Conservation (phyloP, 2,888 invertebrate genomes). For the Eilema caniola region DNA sequence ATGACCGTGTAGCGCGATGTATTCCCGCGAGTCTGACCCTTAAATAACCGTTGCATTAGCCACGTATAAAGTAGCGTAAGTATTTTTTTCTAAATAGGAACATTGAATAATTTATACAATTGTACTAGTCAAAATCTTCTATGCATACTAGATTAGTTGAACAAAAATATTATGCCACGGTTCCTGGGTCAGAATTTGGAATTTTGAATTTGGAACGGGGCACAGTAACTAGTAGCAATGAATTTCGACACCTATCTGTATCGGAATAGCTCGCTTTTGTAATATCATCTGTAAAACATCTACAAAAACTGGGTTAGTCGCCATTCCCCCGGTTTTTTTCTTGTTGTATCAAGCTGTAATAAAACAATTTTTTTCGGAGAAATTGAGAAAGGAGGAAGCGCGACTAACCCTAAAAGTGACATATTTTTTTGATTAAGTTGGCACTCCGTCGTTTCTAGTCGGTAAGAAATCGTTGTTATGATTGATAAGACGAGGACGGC, state of each 20-base stretch:
- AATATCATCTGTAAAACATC: neutral
- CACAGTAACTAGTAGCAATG: neutral
- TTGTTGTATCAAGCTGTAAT: too few species aligned
- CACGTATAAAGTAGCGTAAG: neutral
- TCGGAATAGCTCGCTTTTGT: neutral
- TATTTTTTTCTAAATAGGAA: neutral
- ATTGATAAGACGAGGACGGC: neutral
- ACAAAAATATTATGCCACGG: neutral
- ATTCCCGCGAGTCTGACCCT: conserved; percentile 27
- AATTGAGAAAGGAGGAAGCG: too few species aligned
- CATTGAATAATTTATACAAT: neutral
- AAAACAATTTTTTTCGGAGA: too few species aligned
- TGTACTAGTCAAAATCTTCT: neutral
- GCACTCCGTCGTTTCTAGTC: neutral
- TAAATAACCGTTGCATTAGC: conserved; percentile 27
- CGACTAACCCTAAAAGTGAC: too few species aligned
- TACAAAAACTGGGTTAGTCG: too few species aligned
- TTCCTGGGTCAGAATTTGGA: neutral
- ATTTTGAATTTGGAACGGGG: neutral
- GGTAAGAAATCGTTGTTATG: neutral
- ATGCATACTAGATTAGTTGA: neutral
- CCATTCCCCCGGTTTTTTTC: too few species aligned
- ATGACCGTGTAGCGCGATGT: conserved; percentile 13
- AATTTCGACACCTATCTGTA: neutral
- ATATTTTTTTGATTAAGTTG: too few species aligned